These are phyloP conservation scores for Drosophila willistoni DNA, from an alignment of 1,140 invertebrate species.

Conservation along the genomic window DNA sequence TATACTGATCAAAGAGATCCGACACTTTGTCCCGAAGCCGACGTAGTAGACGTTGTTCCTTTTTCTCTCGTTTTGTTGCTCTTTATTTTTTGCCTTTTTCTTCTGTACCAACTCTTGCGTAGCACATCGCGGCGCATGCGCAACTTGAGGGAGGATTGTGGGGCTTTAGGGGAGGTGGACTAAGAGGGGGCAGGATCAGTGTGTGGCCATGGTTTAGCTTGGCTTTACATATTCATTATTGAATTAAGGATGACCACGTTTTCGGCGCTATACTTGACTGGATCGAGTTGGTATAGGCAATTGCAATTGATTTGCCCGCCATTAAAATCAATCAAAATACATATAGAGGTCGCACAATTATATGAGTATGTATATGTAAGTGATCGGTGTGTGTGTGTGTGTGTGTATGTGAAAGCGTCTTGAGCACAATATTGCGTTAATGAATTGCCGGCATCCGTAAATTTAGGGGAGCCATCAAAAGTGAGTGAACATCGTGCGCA, in stretches of 20 bases:
- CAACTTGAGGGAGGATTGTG: constrained; percentile 22
- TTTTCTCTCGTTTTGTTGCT: constrained; percentile 1
- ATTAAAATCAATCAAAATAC: constrained; percentile 79
- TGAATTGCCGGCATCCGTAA: constrained; percentile 19
- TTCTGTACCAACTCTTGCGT: constrained; percentile 38
- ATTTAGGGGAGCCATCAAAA: constrained; percentile 30
- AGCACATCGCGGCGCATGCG: constrained; percentile 43
- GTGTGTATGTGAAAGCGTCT: constrained; percentile 33
- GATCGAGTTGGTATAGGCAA: constrained; percentile 15
- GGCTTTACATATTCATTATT: constrained; percentile 74
- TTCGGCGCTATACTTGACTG: constrained; percentile 66
- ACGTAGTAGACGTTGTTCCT: constrained; percentile 28
- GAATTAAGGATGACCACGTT: constrained; percentile 81
- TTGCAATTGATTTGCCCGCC: constrained; percentile 75
- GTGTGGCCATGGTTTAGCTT: constrained; percentile 43
- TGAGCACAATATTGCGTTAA: constrained; percentile 10
- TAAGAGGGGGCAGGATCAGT: constrained; percentile 26
- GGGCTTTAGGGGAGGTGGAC: constrained; percentile 1
- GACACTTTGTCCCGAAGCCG: constrained; percentile 70
- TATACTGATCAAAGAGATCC: constrained; percentile 80
- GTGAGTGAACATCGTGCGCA: constrained; percentile 56
- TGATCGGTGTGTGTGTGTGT: background rate
- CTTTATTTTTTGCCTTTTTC: background rate
- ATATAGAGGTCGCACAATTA: constrained; percentile 37
- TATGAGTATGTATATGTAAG: constrained; percentile 10